Conservation (phyloP, 2,797 vertebrate species). For the Sebastes minor region DNA sequence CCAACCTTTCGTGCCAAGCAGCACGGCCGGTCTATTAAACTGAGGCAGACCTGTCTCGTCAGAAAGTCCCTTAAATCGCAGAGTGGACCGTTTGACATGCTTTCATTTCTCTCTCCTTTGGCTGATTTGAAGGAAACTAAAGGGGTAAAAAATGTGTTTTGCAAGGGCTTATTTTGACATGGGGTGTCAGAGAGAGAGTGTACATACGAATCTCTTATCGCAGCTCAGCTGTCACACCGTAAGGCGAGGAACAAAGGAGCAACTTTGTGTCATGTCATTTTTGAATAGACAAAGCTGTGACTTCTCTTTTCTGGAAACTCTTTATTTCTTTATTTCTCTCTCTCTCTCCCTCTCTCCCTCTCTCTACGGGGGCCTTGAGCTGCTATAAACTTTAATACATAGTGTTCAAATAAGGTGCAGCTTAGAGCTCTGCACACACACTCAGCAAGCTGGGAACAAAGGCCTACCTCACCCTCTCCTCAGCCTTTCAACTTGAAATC, state of each 20-base stretch:
- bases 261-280: conserved; percentile 81
- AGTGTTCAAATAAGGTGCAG: conserved; percentile 76
- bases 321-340: conserved; percentile 58
- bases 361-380: conserved; percentile 65
- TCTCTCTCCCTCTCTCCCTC: background rate
- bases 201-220: conserved; percentile 57
- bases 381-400: conserved; percentile 77
- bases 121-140: conserved; percentile 43
- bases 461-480: conserved; percentile 68
- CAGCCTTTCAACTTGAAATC: conserved; percentile 77
- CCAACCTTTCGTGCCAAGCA: conserved; percentile 51
- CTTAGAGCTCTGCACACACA: conserved; percentile 71
- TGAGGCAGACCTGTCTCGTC: conserved; percentile 8
- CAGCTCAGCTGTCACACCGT: conserved; percentile 74
- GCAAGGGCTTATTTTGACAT: conserved; percentile 62
- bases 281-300: conserved; percentile 75
- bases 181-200: conserved; percentile 58
- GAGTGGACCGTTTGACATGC: conserved; percentile 24
- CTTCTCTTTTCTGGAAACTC: conserved; percentile 57
- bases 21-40: conserved; percentile 32
- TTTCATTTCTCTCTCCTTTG: conserved; percentile 22
- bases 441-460: conserved; percentile 76
- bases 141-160: conserved; percentile 45
- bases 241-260: conserved; percentile 74
- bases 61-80: conserved; percentile 37